Evolutionary conservation across 2,113 vertebrate genomes (phyloP), one percentile per base, ranked within the genome.

Genomic region (Australoheros scitulus): DNA sequence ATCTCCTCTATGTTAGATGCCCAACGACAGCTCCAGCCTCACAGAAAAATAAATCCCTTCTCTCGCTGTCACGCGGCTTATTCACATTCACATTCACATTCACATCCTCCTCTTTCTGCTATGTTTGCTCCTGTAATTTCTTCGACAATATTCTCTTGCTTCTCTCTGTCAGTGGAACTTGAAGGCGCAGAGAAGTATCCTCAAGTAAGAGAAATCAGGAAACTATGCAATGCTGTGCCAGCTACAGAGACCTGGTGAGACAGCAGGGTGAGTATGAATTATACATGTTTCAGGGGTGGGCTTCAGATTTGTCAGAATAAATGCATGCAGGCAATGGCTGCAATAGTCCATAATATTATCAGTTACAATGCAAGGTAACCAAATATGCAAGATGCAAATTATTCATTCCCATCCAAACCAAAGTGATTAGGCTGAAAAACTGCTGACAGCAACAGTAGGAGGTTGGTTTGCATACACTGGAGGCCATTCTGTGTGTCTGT

Each of bases 281-380:
- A 88, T 89, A 80, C 89, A 92, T 93, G 76, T 85, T 77, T 79
- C 43, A 58, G 58, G 56, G 50, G 5, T 22, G 77, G 86, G 52
- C 29, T 76, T 75, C 56, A 74, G 34, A 86, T 88, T 89, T 88
- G 79, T 89, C 65, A 56, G 81, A 92, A 92, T 90, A 91, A 90
- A 92, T 91, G 79, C 88, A 89, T 74, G 75, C 83, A 83, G 70
- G 13, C 4, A 76, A 68, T 34, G 55, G 60, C 87, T 70, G 63
- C 55, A 70, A 81, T 88, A 79, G 72, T 18, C 68, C 83, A 74
- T 88, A 88, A 91, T 89, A 85, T 85, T 80, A 89, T 59, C 80
- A 85, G 89, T 90, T 83, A 87, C 78, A 87, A 90, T 85, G 84
- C 89, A 92, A 92, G 92, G 91, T 91, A 89, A 89, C 59, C 34